These are phyloP conservation scores for Benitochromis conjunctus DNA, from an alignment of 2,113 vertebrate genomes.

Conservation along the genomic window DNA sequence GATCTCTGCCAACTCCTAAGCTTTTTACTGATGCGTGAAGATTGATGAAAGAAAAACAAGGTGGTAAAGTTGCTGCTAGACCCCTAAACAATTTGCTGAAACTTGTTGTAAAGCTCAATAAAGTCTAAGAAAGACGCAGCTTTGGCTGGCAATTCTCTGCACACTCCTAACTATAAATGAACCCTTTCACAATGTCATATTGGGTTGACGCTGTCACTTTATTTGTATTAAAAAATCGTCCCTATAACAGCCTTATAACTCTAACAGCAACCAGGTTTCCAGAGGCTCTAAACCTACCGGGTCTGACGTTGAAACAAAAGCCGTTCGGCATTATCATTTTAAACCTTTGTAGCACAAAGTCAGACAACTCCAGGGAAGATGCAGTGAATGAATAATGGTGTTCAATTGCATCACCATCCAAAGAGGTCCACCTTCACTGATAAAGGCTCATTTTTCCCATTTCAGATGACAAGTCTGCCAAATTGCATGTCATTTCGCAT, in stretches of 20 bases:
- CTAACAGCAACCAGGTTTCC: background rate
- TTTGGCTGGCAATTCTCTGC: background rate
- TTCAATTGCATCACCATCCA: slow-evolving; percentile 19
- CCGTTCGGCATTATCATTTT: background rate
- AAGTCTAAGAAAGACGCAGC: background rate
- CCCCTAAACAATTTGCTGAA: background rate
- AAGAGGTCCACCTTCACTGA: slow-evolving; percentile 26
- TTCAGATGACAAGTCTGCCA: slow-evolving; percentile 46
- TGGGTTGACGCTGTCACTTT: background rate
- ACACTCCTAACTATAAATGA: background rate
- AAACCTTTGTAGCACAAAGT: slow-evolving; percentile 16
- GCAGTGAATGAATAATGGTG: slow-evolving; percentile 43
- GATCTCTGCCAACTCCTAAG: background rate
- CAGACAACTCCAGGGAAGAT: slow-evolving; percentile 10
- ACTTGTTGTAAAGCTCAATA: background rate
- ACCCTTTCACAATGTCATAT: background rate
- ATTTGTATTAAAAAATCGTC: background rate
- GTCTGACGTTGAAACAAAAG: background rate
- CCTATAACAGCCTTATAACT: background rate
- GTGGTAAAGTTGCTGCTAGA: background rate
- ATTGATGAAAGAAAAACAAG: background rate
- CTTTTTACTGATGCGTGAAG: background rate
- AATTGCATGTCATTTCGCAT: slow-evolving; percentile 54
- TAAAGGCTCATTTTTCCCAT: slow-evolving; percentile 53
- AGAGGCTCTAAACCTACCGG: background rate